Percentiles rank a stretch among this genome's conserved stretches.
These are phyloP conservation scores for Acanthopagrus latus DNA, from an alignment of 2,797 vertebrate genomes.

Conservation along the genomic window DNA sequence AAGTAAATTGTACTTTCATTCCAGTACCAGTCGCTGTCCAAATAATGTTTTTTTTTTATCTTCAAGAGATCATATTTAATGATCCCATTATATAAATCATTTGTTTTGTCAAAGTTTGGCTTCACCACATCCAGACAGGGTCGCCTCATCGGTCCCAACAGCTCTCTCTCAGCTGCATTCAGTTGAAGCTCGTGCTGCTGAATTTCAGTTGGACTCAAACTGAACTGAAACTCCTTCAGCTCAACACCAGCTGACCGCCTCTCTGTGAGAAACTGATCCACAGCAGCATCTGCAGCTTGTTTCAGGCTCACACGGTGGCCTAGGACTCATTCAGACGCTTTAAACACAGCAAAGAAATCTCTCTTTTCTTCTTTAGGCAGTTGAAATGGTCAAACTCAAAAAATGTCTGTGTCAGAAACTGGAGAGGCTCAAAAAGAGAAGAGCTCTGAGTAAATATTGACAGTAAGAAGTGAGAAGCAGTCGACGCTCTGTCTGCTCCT, in stretches of 20 bases:
- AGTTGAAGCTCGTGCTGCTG: too few species aligned
- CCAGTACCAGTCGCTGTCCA: too few species aligned
- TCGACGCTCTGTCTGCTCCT: slow-evolving; percentile 44
- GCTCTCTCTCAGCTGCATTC: too few species aligned
- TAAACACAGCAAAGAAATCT: not conserved
- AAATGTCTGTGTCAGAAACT: not conserved
- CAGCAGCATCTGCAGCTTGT: not conserved
- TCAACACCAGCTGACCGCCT: not conserved
- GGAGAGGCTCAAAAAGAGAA: not conserved
- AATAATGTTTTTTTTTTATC: too few species aligned
- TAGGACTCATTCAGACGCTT: not conserved
- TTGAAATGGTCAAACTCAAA: not conserved
- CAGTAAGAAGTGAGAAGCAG: not conserved
- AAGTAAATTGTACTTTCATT: too few species aligned
- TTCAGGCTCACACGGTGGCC: too few species aligned
- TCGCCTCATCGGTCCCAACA: too few species aligned
- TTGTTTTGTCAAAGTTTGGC: too few species aligned
- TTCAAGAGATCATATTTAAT: too few species aligned
- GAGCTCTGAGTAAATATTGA: not conserved
- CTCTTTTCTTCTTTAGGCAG: too few species aligned
- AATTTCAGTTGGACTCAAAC: not conserved
- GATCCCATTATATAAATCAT: too few species aligned
- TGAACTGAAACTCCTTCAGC: not conserved
- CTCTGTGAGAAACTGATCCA: not conserved
- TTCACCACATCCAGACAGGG: too few species aligned